phyloP scores from a whole-genome alignment of 2,797 vertebrate species.

The Gephyroberyx darwinii region DNA sequence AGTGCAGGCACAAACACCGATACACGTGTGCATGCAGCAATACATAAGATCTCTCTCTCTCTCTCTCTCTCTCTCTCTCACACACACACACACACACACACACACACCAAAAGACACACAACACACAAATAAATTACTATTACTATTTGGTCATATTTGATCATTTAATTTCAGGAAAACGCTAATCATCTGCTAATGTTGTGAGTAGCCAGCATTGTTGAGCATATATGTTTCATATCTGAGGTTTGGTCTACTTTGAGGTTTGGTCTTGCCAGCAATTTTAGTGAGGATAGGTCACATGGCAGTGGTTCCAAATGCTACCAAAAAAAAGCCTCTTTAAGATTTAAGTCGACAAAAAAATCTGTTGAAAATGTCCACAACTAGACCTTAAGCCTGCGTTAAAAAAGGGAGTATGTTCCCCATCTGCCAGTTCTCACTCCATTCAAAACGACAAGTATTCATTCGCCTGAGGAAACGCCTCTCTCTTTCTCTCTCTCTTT shows the following conservation, averaged over 20 bases:
- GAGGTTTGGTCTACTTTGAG: neutral
- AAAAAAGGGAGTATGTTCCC: conserved; percentile 39
- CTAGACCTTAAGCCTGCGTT: conserved; percentile 34
- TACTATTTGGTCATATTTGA: too few species aligned
- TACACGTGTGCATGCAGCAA: too few species aligned
- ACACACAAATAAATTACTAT: too few species aligned
- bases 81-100: too few species aligned
- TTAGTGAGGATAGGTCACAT: conserved; percentile 6
- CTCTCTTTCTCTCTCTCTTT: neutral
- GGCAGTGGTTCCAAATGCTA: neutral
- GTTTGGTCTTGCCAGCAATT: neutral
- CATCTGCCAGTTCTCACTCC: conserved; percentile 47
- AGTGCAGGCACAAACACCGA: too few species aligned
- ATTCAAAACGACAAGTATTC: conserved; percentile 59
- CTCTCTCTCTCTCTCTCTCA: too few species aligned
- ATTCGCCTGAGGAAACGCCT: conserved; percentile 50
- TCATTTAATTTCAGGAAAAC: too few species aligned
- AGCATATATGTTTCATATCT: neutral
- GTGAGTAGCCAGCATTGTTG: neutral
- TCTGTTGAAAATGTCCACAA: conserved; percentile 31
- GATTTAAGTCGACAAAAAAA: conserved; percentile 16
- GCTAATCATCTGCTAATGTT: too few species aligned
- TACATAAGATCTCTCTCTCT: too few species aligned
- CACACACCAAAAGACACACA: too few species aligned
- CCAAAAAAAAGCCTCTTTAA: neutral